Percentiles rank a stretch among this genome's conserved stretches.
Conservation (phyloP, 2,888 invertebrate species). For the Eugnorisma glareosa region DNA sequence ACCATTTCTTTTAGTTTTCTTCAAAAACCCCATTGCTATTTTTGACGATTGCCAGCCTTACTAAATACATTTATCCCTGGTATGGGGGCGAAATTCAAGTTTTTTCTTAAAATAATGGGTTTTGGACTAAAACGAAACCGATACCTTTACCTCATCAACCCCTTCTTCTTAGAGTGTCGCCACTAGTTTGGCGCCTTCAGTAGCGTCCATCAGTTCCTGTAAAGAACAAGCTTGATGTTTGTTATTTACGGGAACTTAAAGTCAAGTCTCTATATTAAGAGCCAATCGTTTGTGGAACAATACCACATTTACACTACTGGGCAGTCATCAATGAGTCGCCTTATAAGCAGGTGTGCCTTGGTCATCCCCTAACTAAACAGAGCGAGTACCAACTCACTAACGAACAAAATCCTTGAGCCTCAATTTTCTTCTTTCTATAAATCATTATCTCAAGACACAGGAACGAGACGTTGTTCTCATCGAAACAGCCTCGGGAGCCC, state of each 20-base stretch:
- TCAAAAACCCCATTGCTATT: background rate
- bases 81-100: too few species aligned
- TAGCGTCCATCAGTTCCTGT: too few species aligned
- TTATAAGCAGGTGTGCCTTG: background rate
- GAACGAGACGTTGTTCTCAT: slow-evolving; percentile 10
- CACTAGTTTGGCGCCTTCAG: too few species aligned
- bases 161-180: too few species aligned
- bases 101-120: background rate
- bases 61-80: background rate
- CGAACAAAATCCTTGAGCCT: background rate
- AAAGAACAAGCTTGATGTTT: too few species aligned
- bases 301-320: background rate
- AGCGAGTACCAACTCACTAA: too few species aligned
- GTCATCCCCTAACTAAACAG: background rate
- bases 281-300: background rate
- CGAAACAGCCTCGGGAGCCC: background rate
- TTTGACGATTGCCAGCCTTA: background rate
- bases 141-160: too few species aligned
- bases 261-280: too few species aligned
- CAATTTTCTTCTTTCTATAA: background rate
- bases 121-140: background rate
- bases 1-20: too few species aligned
- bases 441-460: slow-evolving; percentile 1
- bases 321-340: background rate
- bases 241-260: too few species aligned